These are phyloP conservation scores for Galagoides demidoff DNA, from an alignment of 2,797 vertebrate genomes.

Conservation along the genomic window DNA sequence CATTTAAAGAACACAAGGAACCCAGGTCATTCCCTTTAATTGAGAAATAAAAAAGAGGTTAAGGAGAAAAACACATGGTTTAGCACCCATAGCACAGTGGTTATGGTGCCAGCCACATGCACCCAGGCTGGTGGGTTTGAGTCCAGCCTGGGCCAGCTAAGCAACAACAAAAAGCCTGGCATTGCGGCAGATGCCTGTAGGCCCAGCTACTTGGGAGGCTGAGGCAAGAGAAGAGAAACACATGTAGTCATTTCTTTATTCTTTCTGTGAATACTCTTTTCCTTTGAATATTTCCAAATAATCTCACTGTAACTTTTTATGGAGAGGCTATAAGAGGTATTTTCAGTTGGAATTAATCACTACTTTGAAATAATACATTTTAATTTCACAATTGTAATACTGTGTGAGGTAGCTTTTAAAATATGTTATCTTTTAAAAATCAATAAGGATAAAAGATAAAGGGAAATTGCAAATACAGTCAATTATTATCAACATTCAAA, in stretches of 20 bases:
- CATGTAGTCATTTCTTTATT: background rate
- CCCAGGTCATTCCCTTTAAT: background rate
- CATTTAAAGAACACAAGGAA: background rate
- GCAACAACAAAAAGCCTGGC: too few relatives aligned
- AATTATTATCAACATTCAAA: background rate
- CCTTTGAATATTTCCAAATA: background rate
- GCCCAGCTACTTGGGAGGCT: too few relatives aligned
- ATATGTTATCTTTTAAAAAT: slow-evolving; percentile 42
- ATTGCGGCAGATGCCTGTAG: too few relatives aligned
- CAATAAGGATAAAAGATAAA: slow-evolving; percentile 36
- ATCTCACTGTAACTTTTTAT: background rate
- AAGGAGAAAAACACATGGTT: background rate
- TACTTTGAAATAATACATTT: background rate
- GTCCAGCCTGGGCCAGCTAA: too few relatives aligned
- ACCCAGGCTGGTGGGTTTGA: too few relatives aligned
- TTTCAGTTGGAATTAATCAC: slow-evolving; percentile 37
- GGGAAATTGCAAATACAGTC: background rate
- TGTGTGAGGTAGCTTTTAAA: background rate
- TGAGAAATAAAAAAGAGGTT: background rate
- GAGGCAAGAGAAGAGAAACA: background rate
- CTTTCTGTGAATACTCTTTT: background rate
- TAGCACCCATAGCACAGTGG: too few relatives aligned
- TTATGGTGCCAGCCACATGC: too few relatives aligned
- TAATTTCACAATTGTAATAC: slow-evolving; percentile 18
- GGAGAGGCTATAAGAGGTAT: background rate